Evolutionary conservation across 1,140 invertebrate species (phyloP), one percentile per base, ranked within the genome.

Genomic region (Neodiprion virginianus): DNA sequence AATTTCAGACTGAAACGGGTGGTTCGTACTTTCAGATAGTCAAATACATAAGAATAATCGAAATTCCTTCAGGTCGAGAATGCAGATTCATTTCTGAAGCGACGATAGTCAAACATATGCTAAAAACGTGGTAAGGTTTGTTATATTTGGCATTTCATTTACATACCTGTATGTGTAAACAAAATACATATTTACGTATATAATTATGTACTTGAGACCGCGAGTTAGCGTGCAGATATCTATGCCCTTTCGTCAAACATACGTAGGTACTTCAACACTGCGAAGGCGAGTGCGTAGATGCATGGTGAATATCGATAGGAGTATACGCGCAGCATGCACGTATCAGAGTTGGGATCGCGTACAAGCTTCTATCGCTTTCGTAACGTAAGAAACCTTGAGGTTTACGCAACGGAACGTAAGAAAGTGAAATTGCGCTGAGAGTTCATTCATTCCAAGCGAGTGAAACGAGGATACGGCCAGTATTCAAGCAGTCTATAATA

Each of bases 331-430:
- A 40, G 28, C 28, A 40, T 40, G 28, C 2, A 40, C 5, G 28
- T 40, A 40, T 40, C 53, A 61, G 53, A 61, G 53, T 61, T 14
- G 53, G 11, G 53, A 14, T 17, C n/a, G 53, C 53, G 53, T 61
- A 61, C 53, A 61, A 40, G 75, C 83, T 80, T 84, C 81, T 85
- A 85, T 81, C 73, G 79, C 84, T 87, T 87, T 88, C 84, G 84
- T 84, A 87, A 88, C 85, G 80, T 83, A 80, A 81, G 85, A 88
- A 88, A 87, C 86, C 86, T 88, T 87, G 86, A 84, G 78, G 78
- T 78, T 88, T 88, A 79, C 85, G 84, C 85, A 88, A 88, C 69
- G 72, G 80, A 77, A 72, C 80, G 83, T 83, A 86, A 85, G 81
- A 85, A 88, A 87, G 85, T 86, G 85, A 87, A 88, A 87, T 87